Evolutionary conservation across 1,140 invertebrate genomes (phyloP), one percentile per base, ranked within the genome.

Genomic region (Epicauta chinensis): DNA sequence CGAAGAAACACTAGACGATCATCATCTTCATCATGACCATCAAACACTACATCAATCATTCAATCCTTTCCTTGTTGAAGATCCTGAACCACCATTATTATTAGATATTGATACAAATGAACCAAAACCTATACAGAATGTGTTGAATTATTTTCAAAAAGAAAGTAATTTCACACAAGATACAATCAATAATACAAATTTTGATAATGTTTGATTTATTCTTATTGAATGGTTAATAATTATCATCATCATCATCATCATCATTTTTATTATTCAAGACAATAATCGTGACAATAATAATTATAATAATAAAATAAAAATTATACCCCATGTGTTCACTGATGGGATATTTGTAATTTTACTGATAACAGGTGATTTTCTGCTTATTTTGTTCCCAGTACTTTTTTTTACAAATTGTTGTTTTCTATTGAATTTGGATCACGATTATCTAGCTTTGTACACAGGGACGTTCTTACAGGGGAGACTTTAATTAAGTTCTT

Each of bases 1-100:
- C 72, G 71, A 67, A 56, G 67, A 62, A 44, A 59, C 51, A 45
- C 49, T 36, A 14, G 42, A 35, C 15, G 23, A 23, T 23, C 23
- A 23, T 23, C 23, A 23, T 23, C 4, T 5, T 23, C 23, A 23
- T n/a, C n/a, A n/a, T n/a, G n/a, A n/a, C n/a, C n/a, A n/a, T n/a
- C n/a, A n/a, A n/a, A n/a, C n/a, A n/a, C n/a, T n/a, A n/a, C 51
- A 57, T 46, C 45, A 66, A 60, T 71, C 74, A 64, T 74, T 72
- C 55, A 78, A 77, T 71, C 75, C 76, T 34, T 78, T 78, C 61
- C 73, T 76, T 58, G 70, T 72, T 53, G 76, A 77, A 40, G 67
- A 73, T 71, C 70, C 66, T 65, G 62, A 45, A 64, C 69, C 67
- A 55, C 71, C 62, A 55, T 60, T 68, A 54, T 67, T 68, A 57